Percentiles rank a stretch among this genome's conserved stretches.
Conservation (phyloP, 2,113 vertebrate genomes). For the Hystrix cristata region DNA sequence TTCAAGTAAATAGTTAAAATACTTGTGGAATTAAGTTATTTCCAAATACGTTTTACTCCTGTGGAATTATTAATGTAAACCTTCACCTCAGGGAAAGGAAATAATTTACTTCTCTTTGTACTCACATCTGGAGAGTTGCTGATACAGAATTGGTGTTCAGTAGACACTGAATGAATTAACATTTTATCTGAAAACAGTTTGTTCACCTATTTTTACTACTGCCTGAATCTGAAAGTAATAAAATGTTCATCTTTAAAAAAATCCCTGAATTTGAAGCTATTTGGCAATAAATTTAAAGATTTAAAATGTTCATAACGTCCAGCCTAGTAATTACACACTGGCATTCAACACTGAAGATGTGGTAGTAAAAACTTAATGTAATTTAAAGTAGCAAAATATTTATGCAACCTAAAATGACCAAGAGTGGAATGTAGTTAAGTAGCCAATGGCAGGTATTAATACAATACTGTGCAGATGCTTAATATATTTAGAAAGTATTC, state of each 20-base stretch:
- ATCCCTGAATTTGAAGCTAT: neutral
- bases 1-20: constrained; percentile 29
- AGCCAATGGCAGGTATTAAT: neutral
- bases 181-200: constrained; percentile 22
- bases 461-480: neutral
- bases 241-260: constrained; percentile 4
- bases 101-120: neutral
- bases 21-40: neutral
- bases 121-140: neutral
- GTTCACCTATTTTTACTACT: neutral
- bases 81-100: neutral
- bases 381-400: constrained; percentile 47
- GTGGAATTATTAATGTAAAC: neutral
- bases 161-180: neutral
- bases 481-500: constrained; percentile 38
- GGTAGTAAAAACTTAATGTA: neutral
- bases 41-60: neutral
- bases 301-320: neutral
- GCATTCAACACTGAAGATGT: constrained; percentile 20
- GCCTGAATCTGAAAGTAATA: constrained; percentile 1
- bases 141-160: neutral
- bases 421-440: neutral
- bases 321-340: neutral
- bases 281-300: neutral
- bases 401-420: constrained; percentile 1